Evolutionary conservation across 2,797 vertebrate species (phyloP).

Genomic region (Platyrinchus mystaceus): DNA sequence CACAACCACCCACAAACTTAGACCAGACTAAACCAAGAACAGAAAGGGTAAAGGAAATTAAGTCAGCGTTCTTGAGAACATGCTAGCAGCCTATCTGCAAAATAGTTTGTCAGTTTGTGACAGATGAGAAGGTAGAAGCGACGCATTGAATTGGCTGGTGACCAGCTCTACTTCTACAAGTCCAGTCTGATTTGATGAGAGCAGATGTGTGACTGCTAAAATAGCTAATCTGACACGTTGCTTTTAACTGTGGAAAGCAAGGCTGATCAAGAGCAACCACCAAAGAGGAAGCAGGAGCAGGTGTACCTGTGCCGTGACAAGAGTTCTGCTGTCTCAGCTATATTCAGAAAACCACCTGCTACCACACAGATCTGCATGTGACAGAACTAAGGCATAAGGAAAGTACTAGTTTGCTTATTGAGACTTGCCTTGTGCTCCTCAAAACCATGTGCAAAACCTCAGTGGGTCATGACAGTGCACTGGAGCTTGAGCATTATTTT

Average conservation of each 20-base stretch:
- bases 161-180: slow-evolving; percentile 10
- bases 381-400: not conserved
- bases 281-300: not conserved
- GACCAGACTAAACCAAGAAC: not conserved
- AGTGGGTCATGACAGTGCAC: not conserved
- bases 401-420: not conserved
- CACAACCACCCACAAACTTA: not conserved
- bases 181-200: not conserved
- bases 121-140: slow-evolving; percentile 6
- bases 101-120: not conserved
- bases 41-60: not conserved
- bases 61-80: not conserved
- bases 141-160: not conserved
- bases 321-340: not conserved
- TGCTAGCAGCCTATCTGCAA: not conserved
- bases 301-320: not conserved
- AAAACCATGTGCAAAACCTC: not conserved
- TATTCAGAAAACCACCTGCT: slow-evolving; percentile 10
- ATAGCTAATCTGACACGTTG: not conserved
- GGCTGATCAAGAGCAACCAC: slow-evolving; percentile 12
- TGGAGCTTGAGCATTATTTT: not conserved
- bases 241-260: not conserved
- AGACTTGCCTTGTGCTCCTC: not conserved
- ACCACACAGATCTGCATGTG: not conserved
- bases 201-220: not conserved